Conservation (phyloP, 2,888 invertebrate genomes). For the Zootermopsis nevadensis region DNA sequence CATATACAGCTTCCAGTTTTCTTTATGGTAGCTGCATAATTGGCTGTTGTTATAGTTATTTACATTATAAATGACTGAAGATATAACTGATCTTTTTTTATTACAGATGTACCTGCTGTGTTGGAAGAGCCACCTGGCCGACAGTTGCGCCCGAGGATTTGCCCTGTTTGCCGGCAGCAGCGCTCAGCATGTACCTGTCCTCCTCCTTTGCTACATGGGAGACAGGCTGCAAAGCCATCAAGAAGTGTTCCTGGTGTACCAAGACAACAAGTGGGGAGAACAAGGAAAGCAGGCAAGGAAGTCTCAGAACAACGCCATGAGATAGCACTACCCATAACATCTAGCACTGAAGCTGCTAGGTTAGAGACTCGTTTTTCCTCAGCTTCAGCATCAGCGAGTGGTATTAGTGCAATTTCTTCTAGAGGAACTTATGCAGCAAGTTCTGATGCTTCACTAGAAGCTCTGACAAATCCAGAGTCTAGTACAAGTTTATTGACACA, state of each 20-base stretch:
- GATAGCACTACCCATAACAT: conserved; percentile 9
- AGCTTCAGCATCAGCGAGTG: neutral
- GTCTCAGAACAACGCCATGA: neutral
- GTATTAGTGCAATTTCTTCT: neutral
- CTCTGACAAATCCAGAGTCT: neutral
- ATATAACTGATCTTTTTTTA: neutral
- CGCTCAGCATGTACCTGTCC: conserved; percentile 37
- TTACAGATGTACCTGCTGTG: conserved; percentile 31
- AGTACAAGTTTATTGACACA: neutral
- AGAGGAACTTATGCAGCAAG: neutral
- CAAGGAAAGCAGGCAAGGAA: neutral
- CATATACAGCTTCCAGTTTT: neutral
- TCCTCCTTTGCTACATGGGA: neutral
- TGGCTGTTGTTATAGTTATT: neutral
- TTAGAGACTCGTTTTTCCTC: neutral
- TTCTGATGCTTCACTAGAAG: too few relatives aligned
- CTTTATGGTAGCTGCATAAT: too few relatives aligned
- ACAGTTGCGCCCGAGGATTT: conserved; percentile 45
- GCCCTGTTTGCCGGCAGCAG: conserved; percentile 42
- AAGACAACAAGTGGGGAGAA: neutral
- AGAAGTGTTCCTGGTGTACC: neutral
- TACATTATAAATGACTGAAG: too few relatives aligned
- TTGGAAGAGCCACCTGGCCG: conserved; percentile 38
- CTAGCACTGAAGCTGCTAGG: neutral
- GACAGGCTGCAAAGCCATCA: conserved; percentile 7